Base-by-base conservation (phyloP, 2,113 vertebrate species). In the Dasypus novemcinctus region DNA sequence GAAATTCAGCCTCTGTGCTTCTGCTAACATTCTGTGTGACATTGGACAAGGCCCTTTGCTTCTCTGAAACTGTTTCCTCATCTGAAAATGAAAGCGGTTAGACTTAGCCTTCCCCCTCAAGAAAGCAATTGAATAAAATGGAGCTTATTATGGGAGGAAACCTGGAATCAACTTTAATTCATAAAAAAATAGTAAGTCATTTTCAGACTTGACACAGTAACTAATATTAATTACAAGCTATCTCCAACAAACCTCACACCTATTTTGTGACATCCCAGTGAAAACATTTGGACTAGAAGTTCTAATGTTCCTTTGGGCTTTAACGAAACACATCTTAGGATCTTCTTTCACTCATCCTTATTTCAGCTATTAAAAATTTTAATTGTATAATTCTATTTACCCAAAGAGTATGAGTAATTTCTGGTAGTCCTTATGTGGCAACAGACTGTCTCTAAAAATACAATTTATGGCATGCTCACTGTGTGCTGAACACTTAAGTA, bases 381-480 rank as follows among this genome's bases (percentile, higher is more conserved):
- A 93, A 96, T 87, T 84, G 84, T 95, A 90, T 90, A 86, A 96
- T 96, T 91, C 63, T 68, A 90, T 93, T 91, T 95, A 93, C 59
- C 92, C n/a, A 93, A 94, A 97, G 43, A 80, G 29, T 80, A 90
- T 89, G 79, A 97, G 46, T 95, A 96, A 97, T 96, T 97, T 96
- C 87, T 97, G 96, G 76, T 96, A 90, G 80, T 91, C 83, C 92
- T 93, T 97, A 95, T 97, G 84, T 92, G 84, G 49, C 79, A 96
- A 93, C 93, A 97, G 92, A 95, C 93, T 96, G 84, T 85, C 84
- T 93, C 76, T 93, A 96, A 96, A 94, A 96, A 95, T 92, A 93
- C n/a, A n/a, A 84, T 85, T 96, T 81, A 74, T 94, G 84, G 66
- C 46, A 72, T 74, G 23, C 66, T 97, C 76, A 82, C 71, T 94